Base-by-base conservation (phyloP, 2,113 vertebrate genomes). In the Vidua chalybeata region DNA sequence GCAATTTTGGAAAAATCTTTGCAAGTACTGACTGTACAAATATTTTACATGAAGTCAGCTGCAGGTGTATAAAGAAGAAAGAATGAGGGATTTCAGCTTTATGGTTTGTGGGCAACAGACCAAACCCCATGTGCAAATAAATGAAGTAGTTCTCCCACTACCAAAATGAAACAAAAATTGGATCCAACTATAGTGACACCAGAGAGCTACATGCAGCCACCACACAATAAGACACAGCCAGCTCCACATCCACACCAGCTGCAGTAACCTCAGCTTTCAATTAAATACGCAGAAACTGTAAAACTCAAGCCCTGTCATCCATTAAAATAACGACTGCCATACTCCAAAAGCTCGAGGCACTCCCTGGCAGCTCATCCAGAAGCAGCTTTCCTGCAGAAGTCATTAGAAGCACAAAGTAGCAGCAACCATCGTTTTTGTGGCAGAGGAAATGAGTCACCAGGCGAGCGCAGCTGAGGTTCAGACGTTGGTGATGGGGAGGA, bases 391-490 rank as follows among this genome's bases (percentile, higher is more conserved):
- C 87, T 84, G 92, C 68, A 91, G 59, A 87, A 89, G n/a, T 77
- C 85, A 77, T 84, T 73, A 90, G 73, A 80, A 33, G 61, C 30
- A 35, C 4, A 0, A 63, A 94, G 56, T 35, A 84, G 67, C n/a
- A 61, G 83, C 9, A 3, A 20, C 26, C 48, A 11, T 69, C 7
- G 0, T 58, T 79, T 91, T 10, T 67, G 73, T 27, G 46, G 78
- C 51, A 80, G 67, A 94, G 86, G 93, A 97, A 96, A 68, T 93
- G 95, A 96, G 69, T 89, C 91, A 94, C 30, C 33, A 19, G 11
- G 45, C 46, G 35, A 76, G 61, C 24, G 39, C 62, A 6, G 4
- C 20, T 7, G 84, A 93, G 75, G 30, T 68, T 90, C 87, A 77
- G 49, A 75, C 30, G 62, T 61, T 69, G 49, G 24, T 41, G 55